Evolutionary conservation across 2,888 invertebrate species (phyloP), one percentile per base, ranked within the genome.

Genomic region (Amiota communis): DNA sequence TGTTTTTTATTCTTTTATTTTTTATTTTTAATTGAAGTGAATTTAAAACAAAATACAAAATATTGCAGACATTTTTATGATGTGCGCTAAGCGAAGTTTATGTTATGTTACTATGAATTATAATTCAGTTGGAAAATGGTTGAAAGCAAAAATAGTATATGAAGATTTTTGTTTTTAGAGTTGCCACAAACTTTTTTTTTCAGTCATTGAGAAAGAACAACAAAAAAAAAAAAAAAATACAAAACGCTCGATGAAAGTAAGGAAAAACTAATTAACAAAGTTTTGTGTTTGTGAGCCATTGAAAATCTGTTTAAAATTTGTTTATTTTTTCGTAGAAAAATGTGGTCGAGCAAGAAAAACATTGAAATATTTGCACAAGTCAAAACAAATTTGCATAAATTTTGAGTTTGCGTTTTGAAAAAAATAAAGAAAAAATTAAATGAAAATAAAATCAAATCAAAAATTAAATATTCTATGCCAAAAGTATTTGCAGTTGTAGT

Each of bases 351-450:
- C 23, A 23, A 23, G 36, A 6, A 36, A 36, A 36, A 36, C n/a
- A 53, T 53, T n/a, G n/a, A 53, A 53, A 59, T 59, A 59, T 59
- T 59, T 59, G 59, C 17, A 46, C 63, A 63, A 63, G 63, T 61
- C n/a, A 61, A 61, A 61, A n/a, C 13, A 63, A 63, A 63, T 63
- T 63, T 63, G 63, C 63, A 63, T 63, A 63, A 63, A 63, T 23
- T 59, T 59, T 51, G 12, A n/a, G 12, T n/a, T 51, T 51, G 4
- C 53, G 57, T 59, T 10, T n/a, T 20, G 2, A 20, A 13, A 59
- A 10, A 10, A 53, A 13, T n/a, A 53, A 53, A 13, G 2, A 53
- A n/a, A 10, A 53, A 12, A 10, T 8, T 53, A 9, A n/a, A 53
- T 8, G n/a, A 10, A 59, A 36, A 36, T 36, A 36, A 6, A 36